These are phyloP conservation scores for Oreochromis niloticus DNA, from an alignment of 2,113 vertebrate species.

Conservation along the genomic window DNA sequence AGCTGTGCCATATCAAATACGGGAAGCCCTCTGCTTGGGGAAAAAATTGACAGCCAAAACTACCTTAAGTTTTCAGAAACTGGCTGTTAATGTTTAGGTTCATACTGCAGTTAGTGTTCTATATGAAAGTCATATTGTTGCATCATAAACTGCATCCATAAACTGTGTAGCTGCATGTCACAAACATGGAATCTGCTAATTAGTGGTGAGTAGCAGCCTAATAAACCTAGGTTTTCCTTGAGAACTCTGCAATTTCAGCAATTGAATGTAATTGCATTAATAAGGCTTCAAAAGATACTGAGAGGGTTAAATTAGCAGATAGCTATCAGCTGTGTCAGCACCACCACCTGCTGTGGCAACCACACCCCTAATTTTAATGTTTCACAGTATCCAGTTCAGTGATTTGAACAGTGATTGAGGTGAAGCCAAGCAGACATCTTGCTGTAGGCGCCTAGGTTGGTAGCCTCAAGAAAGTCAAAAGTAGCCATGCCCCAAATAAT, in stretches of 20 bases:
- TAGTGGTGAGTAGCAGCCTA: background rate
- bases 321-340: background rate
- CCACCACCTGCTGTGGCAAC: background rate
- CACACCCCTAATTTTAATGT: background rate
- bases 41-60: background rate
- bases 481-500: background rate
- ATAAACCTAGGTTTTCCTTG: background rate
- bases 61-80: background rate
- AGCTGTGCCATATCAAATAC: background rate
- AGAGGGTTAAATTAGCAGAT: background rate
- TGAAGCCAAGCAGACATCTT: background rate
- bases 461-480: background rate
- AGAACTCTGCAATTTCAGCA: background rate
- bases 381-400: background rate
- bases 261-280: background rate
- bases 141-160: background rate
- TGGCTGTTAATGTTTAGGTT: background rate
- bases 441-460: background rate
- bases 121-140: background rate
- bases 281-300: background rate
- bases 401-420: background rate
- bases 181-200: background rate
- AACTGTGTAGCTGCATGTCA: background rate
- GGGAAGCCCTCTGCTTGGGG: background rate
- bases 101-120: background rate